Evolutionary conservation across 2,797 vertebrate genomes (phyloP).

Genomic region (Allobates femoralis): DNA sequence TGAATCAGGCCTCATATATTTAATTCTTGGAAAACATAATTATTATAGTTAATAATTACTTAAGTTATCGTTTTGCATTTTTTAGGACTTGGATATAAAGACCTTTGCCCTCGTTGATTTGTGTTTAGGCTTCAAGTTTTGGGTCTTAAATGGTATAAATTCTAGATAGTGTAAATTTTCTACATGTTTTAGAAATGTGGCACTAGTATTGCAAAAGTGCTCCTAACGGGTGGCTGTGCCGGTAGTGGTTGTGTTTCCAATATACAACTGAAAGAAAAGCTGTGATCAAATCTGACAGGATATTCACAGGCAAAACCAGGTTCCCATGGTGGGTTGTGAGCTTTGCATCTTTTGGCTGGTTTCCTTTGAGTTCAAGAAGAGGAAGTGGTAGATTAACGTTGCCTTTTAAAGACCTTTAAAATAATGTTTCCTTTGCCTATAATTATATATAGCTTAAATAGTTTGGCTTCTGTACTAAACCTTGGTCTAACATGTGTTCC

Average conservation of each 20-base stretch:
- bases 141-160: not conserved
- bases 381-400: conserved; percentile 50
- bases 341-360: conserved; percentile 12
- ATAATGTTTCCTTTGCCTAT: conserved; percentile 18
- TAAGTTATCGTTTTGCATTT: no score
- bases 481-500: not conserved
- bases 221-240: not conserved
- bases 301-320: conserved; percentile 42
- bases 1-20: no score
- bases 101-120: no score
- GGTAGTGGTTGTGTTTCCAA: conserved; percentile 5
- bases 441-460: conserved; percentile 22
- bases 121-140: no score
- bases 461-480: not conserved
- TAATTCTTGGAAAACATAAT: no score
- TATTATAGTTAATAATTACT: no score
- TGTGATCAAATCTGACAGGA: conserved; percentile 38
- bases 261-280: conserved; percentile 22
- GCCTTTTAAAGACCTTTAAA: conserved; percentile 33
- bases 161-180: not conserved
- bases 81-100: no score
- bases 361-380: conserved; percentile 35
- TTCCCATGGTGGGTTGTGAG: not conserved
- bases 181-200: not conserved
- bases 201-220: not conserved